Evolutionary conservation across 2,888 invertebrate species (phyloP), one percentile per base, ranked within the genome.

Genomic region (Pterostichus niger): DNA sequence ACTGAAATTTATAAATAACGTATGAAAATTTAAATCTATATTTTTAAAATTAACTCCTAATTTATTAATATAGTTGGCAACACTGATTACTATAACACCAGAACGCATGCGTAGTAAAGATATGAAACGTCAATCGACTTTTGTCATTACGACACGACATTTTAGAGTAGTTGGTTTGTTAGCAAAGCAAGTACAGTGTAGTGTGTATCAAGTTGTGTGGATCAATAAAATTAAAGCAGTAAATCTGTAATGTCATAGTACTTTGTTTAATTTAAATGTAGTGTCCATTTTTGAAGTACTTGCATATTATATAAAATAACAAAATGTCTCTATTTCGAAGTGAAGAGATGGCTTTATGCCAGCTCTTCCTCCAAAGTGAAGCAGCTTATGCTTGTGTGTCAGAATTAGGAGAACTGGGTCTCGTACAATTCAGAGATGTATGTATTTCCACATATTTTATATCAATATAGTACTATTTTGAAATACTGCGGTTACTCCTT

Each of bases 321-420:
- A 91, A 89, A 86, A 96, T 96, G 96, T 96, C 97, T 89, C 92
- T 99, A 89, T 99, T 98, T 91, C 94, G 98, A 87, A 98, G 98
- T 92, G 98, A 99, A 91, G 97, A 98, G 93, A 99, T 99, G 99
- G 96, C 97, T 88, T 93, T 99, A 90, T 98, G 98, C 93, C 99
- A 99, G 91, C 95, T 99, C 88, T 99, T 98, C 91, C 92, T 99
- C 86, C 99, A 99, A 91, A 98, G 98, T 91, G 99, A 99, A 92
- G 98, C 99, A 83, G 98, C 99, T 15, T 99, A 99, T 92, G 96
- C 97, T 84, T 99, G 98, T 92, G 98, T 99, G 86, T 98, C 99
- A 44, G 99, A 99, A 90, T 93, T 99, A 77, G 99, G 99, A 84
- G 99, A 99, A 91, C 92, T 99, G 86, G 99, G 99, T 80, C 93